Base-by-base conservation (phyloP, 2,888 invertebrate genomes). In the Ectemnius lituratus region DNA sequence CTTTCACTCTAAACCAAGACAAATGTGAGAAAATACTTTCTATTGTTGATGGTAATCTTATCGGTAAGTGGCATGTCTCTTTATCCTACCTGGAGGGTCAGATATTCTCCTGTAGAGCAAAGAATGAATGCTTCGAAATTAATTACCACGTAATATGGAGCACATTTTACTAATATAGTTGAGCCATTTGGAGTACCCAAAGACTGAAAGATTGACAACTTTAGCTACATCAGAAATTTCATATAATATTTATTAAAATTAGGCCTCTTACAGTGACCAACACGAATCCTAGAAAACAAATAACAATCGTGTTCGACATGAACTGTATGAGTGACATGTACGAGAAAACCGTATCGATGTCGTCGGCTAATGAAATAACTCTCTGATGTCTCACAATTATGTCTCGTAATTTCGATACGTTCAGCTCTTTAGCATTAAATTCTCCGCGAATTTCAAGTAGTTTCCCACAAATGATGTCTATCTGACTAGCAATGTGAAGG, bases 21-120 rank as follows among this genome's bases (percentile, higher is more conserved):
- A n/a, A 52, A 52, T 3, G 16, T 2, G 13, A 52, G 52, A 2
- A 52, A 14, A 52, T 52, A n/a, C 13, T 47, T 14, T n/a, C 47
- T 16, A 52, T 5, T 52, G 16, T 23, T 63, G 4, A 16, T 0
- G 13, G 27, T 37, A 37, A 37, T 37, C 37, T 11, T 37, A 37
- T 45, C 11, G 23, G 45, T 62, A 2, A 23, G 11, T 57, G 28
- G 11, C 1, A n/a, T 14, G 52, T 5, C 11, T 28, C 13, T 11
- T 61, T 11, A 18, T 73, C 63, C 68, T 20, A 82, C 84, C 62
- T 78, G 78, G 3, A 73, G 66, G 16, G 56, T 67, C 6, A 83
- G 70, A 61, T 80, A 81, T 73, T 83, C 84, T 6, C 83, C 83
- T 5, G 76, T 78, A 8, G 64, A 73, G 52, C 83, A 83, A 71